These are phyloP conservation scores for Sabellastarte sp. DNA, from an alignment of 2,888 invertebrate species.

Conservation along the genomic window DNA sequence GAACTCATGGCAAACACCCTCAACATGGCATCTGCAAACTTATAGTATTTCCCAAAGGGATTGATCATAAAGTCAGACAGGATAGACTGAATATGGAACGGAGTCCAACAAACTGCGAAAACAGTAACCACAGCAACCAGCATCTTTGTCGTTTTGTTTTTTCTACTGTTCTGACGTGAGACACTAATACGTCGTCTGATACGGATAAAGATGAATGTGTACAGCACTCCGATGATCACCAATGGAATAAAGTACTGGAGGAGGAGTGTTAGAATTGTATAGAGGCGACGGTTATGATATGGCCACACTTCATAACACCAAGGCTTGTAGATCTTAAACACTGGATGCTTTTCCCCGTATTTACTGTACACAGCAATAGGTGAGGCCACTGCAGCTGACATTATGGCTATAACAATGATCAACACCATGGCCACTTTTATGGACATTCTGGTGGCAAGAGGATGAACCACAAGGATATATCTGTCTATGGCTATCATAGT, in stretches of 20 bases:
- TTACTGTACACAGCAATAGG: conserved; percentile 67
- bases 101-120: conserved; percentile 54
- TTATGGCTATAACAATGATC: conserved; percentile 38
- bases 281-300: conserved; percentile 34
- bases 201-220: conserved; percentile 46
- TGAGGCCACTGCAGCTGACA: conserved; percentile 44
- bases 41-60: conserved; percentile 35
- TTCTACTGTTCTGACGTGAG: conserved; percentile 25
- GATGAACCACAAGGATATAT: conserved; percentile 52
- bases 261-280: conserved; percentile 43
- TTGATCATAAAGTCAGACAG: conserved; percentile 40
- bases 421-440: conserved; percentile 40
- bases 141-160: conserved; percentile 46
- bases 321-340: conserved; percentile 34
- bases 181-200: conserved; percentile 37
- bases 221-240: conserved; percentile 43
- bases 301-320: conserved; percentile 50
- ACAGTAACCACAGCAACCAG: conserved; percentile 51
- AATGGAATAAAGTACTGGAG: conserved; percentile 52
- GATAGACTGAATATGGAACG: conserved; percentile 48
- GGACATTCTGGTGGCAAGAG: conserved; percentile 43
- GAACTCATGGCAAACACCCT: conserved; percentile 56
- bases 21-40: conserved; percentile 46
- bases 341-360: conserved; percentile 34
- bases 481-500: conserved; percentile 56